Evolutionary conservation across 2,797 vertebrate species (phyloP).

Genomic region (Myiothlypis chrysogaster): DNA sequence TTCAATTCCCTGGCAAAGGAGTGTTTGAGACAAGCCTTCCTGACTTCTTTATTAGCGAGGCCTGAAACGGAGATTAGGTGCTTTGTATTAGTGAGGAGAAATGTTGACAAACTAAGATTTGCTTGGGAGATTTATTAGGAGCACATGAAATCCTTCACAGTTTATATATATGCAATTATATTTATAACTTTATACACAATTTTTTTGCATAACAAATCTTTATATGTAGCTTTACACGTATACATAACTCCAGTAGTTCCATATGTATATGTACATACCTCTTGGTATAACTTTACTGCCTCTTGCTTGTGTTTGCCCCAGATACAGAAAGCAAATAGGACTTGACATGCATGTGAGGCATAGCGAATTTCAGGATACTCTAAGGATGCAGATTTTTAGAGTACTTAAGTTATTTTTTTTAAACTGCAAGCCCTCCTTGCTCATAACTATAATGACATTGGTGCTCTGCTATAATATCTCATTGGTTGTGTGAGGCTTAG

Average conservation of each 20-base stretch:
- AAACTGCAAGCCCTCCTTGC: neutral
- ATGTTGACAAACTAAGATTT: neutral
- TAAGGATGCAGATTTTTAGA: neutral
- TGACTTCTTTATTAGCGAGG: neutral
- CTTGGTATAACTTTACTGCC: neutral
- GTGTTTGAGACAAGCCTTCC: neutral
- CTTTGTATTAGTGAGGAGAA: neutral
- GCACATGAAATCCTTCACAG: neutral
- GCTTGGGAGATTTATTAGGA: neutral
- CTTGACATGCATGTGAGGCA: neutral
- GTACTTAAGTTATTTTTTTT: neutral
- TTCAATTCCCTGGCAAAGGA: neutral
- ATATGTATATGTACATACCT: neutral
- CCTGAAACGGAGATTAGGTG: neutral
- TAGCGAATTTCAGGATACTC: neutral
- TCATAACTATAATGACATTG: neutral
- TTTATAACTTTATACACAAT: neutral
- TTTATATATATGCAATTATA: neutral
- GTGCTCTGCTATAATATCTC: neutral
- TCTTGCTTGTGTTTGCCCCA: neutral
- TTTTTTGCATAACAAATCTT: neutral
- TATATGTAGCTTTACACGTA: neutral
- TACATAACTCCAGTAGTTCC: neutral
- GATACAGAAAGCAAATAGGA: neutral
- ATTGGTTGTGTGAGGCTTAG: neutral